Evolutionary conservation across 2,113 vertebrate species (phyloP), one percentile per base, ranked within the genome.

Genomic region (Cyprinus carpio): DNA sequence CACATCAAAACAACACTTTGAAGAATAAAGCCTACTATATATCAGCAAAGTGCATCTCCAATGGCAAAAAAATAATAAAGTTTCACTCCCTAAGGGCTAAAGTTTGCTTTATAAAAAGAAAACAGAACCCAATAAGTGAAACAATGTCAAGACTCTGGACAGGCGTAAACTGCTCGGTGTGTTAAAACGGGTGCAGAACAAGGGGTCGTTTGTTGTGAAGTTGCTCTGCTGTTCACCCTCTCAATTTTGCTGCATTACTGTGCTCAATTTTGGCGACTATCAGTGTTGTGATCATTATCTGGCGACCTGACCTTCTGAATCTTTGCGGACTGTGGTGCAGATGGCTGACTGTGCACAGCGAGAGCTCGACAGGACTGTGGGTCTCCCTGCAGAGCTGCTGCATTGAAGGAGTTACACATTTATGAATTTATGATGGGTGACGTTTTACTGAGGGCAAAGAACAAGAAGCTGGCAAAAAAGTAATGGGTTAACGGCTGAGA

Each of bases 301-400:
- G 43, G 12, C 51, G 82, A 31, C 69, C 64, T 69, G 84, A 82
- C 72, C 83, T 72, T 18, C 75, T 11, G 46, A 58, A 65, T 79
- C 27, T 25, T 25, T 10, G 43, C 20, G 6, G n/a, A 27, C 58
- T 67, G 71, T 62, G 56, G 46, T 40, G 74, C 78, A 82, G 82
- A 84, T 80, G 90, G 88, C 87, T 87, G 87, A 88, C 85, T 89
- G 80, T 82, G 87, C 90, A 85, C 79, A 27, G 83, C 25, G 12
- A 77, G 72, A 69, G 69, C 83, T 81, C 51, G 43, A 37, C 60
- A 75, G 60, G 77, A 51, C 46, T 20, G 4, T 49, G 58, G 76
- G 9, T 67, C 25, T 84, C 84, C 58, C 65, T 51, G 75, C 72
- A 75, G 74, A 79, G 71, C 6, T 62, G 31, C 80, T 83, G 75